phyloP scores from a whole-genome alignment of 2,888 invertebrate species.

The Philonicus albiceps region DNA sequence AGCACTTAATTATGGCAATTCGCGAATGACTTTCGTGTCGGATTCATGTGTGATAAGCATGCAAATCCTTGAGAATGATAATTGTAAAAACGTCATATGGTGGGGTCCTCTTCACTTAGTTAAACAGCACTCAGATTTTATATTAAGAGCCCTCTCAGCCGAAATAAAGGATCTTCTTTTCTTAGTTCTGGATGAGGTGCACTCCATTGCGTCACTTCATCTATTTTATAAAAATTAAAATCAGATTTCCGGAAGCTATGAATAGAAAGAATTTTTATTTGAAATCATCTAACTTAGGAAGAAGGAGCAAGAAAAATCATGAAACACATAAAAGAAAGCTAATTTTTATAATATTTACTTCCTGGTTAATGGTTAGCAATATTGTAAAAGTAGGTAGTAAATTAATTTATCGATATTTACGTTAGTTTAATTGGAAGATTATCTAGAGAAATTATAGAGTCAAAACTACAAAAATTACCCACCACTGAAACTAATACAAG shows the following conservation, averaged over 20 bases:
- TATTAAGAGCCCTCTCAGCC: not conserved
- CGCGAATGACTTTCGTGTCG: not conserved
- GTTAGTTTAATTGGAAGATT: no score
- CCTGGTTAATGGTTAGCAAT: not conserved
- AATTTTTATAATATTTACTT: not conserved
- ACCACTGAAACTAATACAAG: no score
- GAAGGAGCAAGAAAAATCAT: not conserved
- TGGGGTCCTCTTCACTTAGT: not conserved
- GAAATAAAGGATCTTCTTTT: not conserved
- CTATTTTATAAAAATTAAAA: not conserved
- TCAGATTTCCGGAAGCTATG: not conserved
- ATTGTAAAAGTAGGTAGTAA: no score
- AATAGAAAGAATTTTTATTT: not conserved
- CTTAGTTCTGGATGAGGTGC: not conserved
- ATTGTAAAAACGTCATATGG: not conserved
- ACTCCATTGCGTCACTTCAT: not conserved
- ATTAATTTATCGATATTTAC: no score
- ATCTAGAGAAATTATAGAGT: no score
- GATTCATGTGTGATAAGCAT: not conserved
- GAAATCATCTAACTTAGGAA: not conserved
- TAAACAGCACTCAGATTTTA: not conserved
- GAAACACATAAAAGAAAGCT: not conserved
- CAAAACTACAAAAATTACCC: no score
- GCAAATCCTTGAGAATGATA: not conserved
- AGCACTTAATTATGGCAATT: not conserved